Conservation (phyloP, 2,888 invertebrate genomes). For the Glaucopsyche alexis region DNA sequence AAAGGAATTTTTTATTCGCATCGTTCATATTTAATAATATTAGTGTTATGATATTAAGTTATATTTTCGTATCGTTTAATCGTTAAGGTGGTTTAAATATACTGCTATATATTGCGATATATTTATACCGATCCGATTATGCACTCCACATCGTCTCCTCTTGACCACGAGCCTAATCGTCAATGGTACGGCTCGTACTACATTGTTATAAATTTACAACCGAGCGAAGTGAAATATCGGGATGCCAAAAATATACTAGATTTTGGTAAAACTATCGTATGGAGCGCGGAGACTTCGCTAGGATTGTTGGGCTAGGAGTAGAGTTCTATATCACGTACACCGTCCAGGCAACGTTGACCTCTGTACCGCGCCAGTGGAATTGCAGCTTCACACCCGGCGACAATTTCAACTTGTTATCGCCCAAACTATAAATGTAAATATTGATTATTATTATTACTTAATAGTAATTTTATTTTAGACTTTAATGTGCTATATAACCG, state of each 20-base stretch:
- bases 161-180: not conserved
- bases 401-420: conserved; percentile 42
- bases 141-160: conserved; percentile 26
- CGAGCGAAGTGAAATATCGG: not conserved
- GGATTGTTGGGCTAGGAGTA: conserved; percentile 8
- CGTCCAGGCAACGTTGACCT: conserved; percentile 39
- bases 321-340: conserved; percentile 34
- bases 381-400: conserved; percentile 33
- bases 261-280: not conserved
- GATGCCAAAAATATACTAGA: conserved; percentile 7
- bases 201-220: not conserved
- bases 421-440: conserved; percentile 66
- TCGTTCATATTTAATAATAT: conserved; percentile 25
- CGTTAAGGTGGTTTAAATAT: conserved; percentile 20
- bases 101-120: conserved; percentile 10
- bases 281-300: not conserved
- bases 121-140: conserved; percentile 16
- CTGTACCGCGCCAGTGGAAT: conserved; percentile 32
- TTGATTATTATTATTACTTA: conserved; percentile 72
- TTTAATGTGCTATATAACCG: conserved; percentile 72
- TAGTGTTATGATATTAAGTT: conserved; percentile 21
- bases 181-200: conserved; percentile 18
- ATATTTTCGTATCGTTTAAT: conserved; percentile 7
- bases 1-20: conserved; percentile 20
- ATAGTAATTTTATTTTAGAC: conserved; percentile 76